Evolutionary conservation across 2,888 invertebrate genomes (phyloP).

Genomic region (Enchytraeus crypticus): DNA sequence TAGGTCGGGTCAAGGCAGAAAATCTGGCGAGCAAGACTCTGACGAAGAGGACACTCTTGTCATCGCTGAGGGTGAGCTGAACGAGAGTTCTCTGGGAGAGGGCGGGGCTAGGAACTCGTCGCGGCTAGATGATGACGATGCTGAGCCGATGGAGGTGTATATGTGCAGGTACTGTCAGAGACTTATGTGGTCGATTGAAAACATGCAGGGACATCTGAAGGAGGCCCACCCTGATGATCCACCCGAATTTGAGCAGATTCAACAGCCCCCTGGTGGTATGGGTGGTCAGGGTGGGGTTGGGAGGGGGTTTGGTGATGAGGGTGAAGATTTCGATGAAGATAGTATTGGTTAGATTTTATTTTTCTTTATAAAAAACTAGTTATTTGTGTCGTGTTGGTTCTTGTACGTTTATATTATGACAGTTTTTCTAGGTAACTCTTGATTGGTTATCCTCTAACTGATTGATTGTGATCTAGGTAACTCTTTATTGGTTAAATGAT

Average conservation of each 20-base stretch:
- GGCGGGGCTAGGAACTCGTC: not conserved
- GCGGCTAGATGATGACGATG: not conserved
- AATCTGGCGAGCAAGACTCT: not conserved
- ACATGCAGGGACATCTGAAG: constrained; percentile 1
- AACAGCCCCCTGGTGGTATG: not conserved
- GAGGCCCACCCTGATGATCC: constrained; percentile 5
- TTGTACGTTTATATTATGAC: not conserved
- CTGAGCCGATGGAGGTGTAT: constrained; percentile 1
- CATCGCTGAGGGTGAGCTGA: not conserved
- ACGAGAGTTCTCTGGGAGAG: not conserved
- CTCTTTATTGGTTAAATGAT: too few species aligned
- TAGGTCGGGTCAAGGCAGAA: too few species aligned
- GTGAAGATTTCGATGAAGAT: not conserved
- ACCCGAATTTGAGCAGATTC: constrained; percentile 7
- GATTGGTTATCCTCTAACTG: too few species aligned
- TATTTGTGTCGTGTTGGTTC: not conserved
- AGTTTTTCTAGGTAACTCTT: too few species aligned
- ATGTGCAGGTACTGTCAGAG: constrained; percentile 8
- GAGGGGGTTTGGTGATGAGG: not conserved
- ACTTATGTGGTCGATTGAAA: constrained; percentile 2
- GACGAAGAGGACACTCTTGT: not conserved
- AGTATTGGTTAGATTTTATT: not conserved
- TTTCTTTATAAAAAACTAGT: not conserved
- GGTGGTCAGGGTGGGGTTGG: not conserved
- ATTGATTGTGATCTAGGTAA: too few species aligned